Conservation (phyloP, 2,113 vertebrate species). For the Podarcis raffonei region DNA sequence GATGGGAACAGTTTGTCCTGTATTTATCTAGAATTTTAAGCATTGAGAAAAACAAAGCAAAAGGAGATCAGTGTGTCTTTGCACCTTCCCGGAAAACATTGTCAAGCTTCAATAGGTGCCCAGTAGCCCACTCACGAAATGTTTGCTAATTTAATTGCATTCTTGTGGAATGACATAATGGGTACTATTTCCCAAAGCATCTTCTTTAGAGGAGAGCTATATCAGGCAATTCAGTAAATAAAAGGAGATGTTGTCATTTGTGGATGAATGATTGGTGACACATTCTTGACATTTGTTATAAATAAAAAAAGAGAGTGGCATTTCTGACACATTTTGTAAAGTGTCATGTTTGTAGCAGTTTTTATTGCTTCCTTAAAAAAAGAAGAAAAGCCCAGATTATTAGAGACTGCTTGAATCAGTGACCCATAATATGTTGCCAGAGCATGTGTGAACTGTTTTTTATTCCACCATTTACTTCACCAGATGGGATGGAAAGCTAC, state of each 20-base stretch:
- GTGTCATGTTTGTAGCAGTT: background rate
- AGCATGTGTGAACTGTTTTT: background rate
- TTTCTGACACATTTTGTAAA: conserved; percentile 3
- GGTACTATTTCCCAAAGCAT: conserved; percentile 49
- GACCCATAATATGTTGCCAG: background rate
- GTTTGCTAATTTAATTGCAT: conserved; percentile 49
- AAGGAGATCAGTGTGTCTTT: background rate
- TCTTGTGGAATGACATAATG: conserved; percentile 56
- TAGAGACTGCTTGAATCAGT: background rate
- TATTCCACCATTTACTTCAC: background rate
- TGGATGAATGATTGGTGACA: conserved; percentile 35
- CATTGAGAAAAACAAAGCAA: conserved; percentile 13
- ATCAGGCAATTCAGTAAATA: background rate
- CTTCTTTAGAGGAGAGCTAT: conserved; percentile 10
- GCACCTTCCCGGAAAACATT: conserved; percentile 1
- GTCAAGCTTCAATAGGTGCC: background rate
- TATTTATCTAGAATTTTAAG: background rate
- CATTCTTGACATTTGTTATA: conserved; percentile 15
- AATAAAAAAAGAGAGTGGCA: conserved; percentile 33
- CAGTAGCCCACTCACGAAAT: conserved; percentile 27
- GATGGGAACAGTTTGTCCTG: background rate
- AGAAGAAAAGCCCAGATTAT: conserved; percentile 18
- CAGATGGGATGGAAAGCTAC: background rate
- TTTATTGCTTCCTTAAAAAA: conserved; percentile 24
- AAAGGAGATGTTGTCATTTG: conserved; percentile 38